phyloP scores from a whole-genome alignment of 2,113 vertebrate species.

The Epinephelus moara region DNA sequence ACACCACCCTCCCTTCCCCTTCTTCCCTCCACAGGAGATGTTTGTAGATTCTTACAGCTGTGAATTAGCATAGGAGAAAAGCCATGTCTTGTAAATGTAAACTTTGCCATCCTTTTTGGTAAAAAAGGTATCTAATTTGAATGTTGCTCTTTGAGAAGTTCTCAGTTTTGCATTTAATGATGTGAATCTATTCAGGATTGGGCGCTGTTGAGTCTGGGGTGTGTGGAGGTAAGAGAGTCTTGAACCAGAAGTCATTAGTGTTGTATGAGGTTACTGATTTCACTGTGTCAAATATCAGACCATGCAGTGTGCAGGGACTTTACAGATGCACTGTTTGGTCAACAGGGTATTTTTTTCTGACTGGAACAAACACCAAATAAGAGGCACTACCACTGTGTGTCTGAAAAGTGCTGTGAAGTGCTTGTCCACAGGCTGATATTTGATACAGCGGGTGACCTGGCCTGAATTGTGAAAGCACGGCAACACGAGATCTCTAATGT shows the following conservation, averaged over 20 bases:
- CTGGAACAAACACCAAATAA: slow-evolving; percentile 9
- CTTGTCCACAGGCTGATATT: slow-evolving; percentile 55
- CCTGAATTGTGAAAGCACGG: slow-evolving; percentile 51
- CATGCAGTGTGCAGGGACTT: not conserved
- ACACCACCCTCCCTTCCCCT: not conserved
- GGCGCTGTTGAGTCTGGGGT: not conserved
- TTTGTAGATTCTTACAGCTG: slow-evolving; percentile 21
- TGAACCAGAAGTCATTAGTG: not conserved
- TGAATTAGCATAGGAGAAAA: slow-evolving; percentile 26
- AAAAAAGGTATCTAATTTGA: not conserved
- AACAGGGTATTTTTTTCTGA: slow-evolving; percentile 9
- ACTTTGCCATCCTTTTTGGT: not conserved
- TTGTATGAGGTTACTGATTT: not conserved
- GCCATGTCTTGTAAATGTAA: not conserved
- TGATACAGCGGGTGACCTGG: slow-evolving; percentile 52
- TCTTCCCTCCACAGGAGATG: not conserved
- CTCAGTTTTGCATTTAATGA: not conserved
- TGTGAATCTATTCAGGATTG: not conserved
- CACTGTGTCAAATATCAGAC: slow-evolving; percentile 18
- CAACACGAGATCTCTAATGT: slow-evolving; percentile 54
- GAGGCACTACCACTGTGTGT: not conserved
- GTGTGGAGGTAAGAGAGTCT: not conserved
- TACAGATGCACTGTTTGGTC: slow-evolving; percentile 11
- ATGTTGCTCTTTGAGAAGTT: not conserved
- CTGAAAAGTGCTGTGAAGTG: slow-evolving; percentile 24